Percentiles rank a stretch among this genome's conserved stretches.
Conservation (phyloP, 2,888 invertebrate species). For the Latrodectus hesperus region DNA sequence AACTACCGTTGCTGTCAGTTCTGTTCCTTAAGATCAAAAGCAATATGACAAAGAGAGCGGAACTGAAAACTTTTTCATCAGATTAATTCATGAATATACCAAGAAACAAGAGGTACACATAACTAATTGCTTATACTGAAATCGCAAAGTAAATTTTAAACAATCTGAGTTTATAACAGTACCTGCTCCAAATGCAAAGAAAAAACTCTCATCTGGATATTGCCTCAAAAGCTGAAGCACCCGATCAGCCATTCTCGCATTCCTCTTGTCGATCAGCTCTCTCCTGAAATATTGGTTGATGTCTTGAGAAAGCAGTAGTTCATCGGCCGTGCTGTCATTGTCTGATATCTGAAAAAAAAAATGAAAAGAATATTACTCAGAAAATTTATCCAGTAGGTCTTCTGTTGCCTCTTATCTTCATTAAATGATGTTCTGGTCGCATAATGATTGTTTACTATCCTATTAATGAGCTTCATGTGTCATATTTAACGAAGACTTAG, state of each 20-base stretch:
- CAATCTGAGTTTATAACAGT: not conserved
- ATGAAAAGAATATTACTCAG: not conserved
- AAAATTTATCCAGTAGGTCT: not conserved
- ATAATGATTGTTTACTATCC: slow-evolving; percentile 1
- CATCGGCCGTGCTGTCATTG: slow-evolving; percentile 59
- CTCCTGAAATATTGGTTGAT: slow-evolving; percentile 77
- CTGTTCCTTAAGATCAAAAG: too few relatives aligned
- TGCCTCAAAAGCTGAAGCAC: slow-evolving; percentile 75
- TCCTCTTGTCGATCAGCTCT: slow-evolving; percentile 78
- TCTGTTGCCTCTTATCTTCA: slow-evolving; percentile 1
- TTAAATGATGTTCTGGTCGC: slow-evolving; percentile 11
- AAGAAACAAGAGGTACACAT: too few relatives aligned
- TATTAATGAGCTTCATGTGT: not conserved
- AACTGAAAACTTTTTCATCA: too few relatives aligned
- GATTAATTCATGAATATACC: too few relatives aligned
- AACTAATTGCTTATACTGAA: too few relatives aligned
- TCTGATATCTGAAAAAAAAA: slow-evolving; percentile 27
- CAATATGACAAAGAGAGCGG: too few relatives aligned
- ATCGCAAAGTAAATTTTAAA: too few relatives aligned
- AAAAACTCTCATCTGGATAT: slow-evolving; percentile 76
- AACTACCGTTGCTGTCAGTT: too few relatives aligned
- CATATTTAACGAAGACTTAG: not conserved
- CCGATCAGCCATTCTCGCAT: slow-evolving; percentile 77
- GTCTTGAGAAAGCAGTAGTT: slow-evolving; percentile 71
- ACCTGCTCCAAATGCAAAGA: slow-evolving; percentile 79